Evolutionary conservation across 2,797 vertebrate genomes (phyloP), one percentile per base, ranked within the genome.

Genomic region (Danio jaintianensis): DNA sequence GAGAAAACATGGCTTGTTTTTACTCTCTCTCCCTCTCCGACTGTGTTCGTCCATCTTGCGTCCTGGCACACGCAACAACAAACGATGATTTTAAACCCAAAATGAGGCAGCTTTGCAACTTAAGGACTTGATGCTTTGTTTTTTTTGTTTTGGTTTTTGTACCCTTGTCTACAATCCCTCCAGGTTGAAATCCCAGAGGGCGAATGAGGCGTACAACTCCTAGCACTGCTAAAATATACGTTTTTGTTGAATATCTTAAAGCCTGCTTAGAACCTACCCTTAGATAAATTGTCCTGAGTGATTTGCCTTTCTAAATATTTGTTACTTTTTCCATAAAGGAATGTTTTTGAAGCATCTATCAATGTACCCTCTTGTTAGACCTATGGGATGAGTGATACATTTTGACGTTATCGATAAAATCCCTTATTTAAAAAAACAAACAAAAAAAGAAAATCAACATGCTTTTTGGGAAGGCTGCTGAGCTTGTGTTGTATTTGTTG

Each of bases 61-160:
- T 81, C 85, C 77, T 83, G 76, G 78, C 84, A 81, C 75, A 69
- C 83, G 59, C 71, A 42, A 68, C 79, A 80, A 80, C 89, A 89
- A 90, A 80, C 88, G 79, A 89, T 91, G 86, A 90, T 89, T 89
- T 29, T 88, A 86, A 92, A 89, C 87, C 86, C 82, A 79, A 89
- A 90, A 91, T 89, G 86, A 91, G 94, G 94, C 94, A 94, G 94
- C 93, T 95, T 92, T 88, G 89, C 87, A 89, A 90, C 87, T 81
- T 89, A 87, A 87, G 89, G 91, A 94, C 93, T 90, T 79, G 74
- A 86, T 90, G 90, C 87, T 91, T 89, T 62, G 7, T 61, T 56
- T 56, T 6, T 52, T 55, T 55, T 67, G 1, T 67, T 64, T 13
- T 36, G 36, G 12, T 90, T 88, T 89, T 86, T 86, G 86, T 92